Base-by-base conservation (phyloP, 2,113 vertebrate species). In the Pimephales promelas region DNA sequence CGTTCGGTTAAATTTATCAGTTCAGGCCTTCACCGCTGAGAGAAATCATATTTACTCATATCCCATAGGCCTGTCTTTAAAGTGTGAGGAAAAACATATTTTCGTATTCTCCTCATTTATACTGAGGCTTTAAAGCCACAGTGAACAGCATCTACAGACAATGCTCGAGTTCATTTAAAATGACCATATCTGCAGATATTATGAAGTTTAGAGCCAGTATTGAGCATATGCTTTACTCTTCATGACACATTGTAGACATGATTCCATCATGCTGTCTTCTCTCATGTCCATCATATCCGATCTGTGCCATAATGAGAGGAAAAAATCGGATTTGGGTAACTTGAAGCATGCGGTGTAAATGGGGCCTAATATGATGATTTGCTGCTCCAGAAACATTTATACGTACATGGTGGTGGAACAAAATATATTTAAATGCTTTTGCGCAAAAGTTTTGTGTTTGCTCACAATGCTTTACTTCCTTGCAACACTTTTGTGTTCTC, bases 1-100 rank as follows among this genome's bases (percentile, higher is more conserved):
- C 26, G n/a, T 83, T 62, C 73, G 31, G 20, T 74, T 83, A n/a
- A 75, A 75, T 54, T 81, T 34, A 81, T 87, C n/a, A 43, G 52
- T 54, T 74, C 59, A 54, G 43, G 13, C 59, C 61, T 80, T 57
- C 26, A 66, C 59, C 11, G 28, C 56, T 79, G 16, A 79, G 59
- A 36, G 43, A 82, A 83, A 83, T 76, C 28, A 68, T 47, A 76
- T 71, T 75, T 83, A 61, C 64, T 49, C 24, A 24, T 87, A 76
- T 56, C 66, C 71, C 70, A 47, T 36, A 34, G 61, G 66, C 66
- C 79, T 14, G 16, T 70, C 47, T 20, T 66, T 47, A 40, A 45
- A 31, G 81, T 20, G 3, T 62, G 22, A 34, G 18, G 40, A 66
- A 64, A 45, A 57, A 79, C 57, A 79, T 22, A 62, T 62, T 62